Evolutionary conservation across 2,888 invertebrate species (phyloP).

Genomic region (Leptinotarsa rubiginosa): DNA sequence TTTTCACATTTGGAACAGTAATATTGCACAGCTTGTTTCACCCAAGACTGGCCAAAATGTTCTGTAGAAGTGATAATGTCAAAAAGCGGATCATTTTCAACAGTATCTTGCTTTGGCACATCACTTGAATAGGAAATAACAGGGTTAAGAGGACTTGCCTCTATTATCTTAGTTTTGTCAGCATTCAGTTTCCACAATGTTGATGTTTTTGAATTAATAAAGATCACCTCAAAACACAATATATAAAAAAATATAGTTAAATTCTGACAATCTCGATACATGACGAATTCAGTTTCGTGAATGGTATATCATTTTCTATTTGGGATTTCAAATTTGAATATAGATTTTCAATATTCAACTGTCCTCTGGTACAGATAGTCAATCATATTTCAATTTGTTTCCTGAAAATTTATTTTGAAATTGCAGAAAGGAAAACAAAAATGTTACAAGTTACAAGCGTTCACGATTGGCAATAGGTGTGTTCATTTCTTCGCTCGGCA

Average conservation of each 20-base stretch:
- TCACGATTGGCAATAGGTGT: too few relatives aligned
- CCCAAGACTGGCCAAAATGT: conserved; percentile 75
- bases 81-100: conserved; percentile 77
- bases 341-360: background rate
- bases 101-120: conserved; percentile 50
- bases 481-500: too few relatives aligned
- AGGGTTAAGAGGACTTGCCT: conserved; percentile 72
- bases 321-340: background rate
- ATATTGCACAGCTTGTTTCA: conserved; percentile 75
- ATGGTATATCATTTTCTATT: background rate
- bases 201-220: conserved; percentile 84
- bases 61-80: conserved; percentile 82
- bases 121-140: conserved; percentile 62
- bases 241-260: conserved; percentile 70
- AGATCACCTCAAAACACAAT: conserved; percentile 78
- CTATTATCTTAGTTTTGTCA: conserved; percentile 81
- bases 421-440: too few relatives aligned
- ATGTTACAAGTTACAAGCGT: too few relatives aligned
- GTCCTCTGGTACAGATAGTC: too few relatives aligned
- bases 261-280: conserved; percentile 72
- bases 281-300: conserved; percentile 49
- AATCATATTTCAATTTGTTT: too few relatives aligned
- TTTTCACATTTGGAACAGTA: conserved; percentile 73
- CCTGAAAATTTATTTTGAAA: too few relatives aligned
- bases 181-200: conserved; percentile 85